A percentile compares a stretch with the other conserved stretches of the same genome.
Conservation (phyloP, 2,888 invertebrate species). For the Macrophya alboannulata region DNA sequence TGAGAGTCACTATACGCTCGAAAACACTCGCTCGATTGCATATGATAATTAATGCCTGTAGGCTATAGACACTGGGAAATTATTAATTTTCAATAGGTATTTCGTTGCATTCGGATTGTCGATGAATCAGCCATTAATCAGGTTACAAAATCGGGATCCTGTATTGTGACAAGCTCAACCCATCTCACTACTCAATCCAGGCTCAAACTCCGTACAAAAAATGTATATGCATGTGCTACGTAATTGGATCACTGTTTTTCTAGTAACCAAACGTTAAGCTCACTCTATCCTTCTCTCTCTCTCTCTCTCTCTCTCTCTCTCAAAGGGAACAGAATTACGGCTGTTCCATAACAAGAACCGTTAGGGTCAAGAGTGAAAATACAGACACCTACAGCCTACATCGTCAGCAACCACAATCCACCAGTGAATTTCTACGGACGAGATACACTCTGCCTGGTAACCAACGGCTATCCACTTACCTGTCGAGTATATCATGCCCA, state of each 20-base stretch:
- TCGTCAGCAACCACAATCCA: conserved; percentile 24
- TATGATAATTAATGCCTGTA: conserved; percentile 7
- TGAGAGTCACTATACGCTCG: background rate
- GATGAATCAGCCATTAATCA: conserved; percentile 4
- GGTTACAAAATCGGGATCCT: background rate
- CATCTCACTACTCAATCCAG: background rate
- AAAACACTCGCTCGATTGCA: background rate
- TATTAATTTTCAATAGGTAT: conserved; percentile 5
- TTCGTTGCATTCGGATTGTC: background rate
- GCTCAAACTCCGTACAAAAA: background rate
- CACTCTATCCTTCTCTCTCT: conserved; percentile 1
- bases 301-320: background rate
- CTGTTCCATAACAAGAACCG: conserved; percentile 7
- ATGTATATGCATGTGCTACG: background rate
- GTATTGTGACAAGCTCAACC: background rate
- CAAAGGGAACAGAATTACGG: conserved; percentile 9
- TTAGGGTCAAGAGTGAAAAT: conserved; percentile 24
- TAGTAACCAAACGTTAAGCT: background rate
- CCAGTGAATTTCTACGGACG: background rate
- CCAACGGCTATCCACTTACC: conserved; percentile 51
- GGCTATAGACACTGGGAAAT: background rate
- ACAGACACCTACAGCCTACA: conserved; percentile 33
- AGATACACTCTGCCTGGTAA: conserved; percentile 33
- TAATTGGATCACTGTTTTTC: conserved; percentile 26
- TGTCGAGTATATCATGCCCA: conserved; percentile 49